A percentile compares a stretch with the other conserved stretches of the same genome.
Conservation (phyloP, 1,140 invertebrate species). For the Drosophila leontia region DNA sequence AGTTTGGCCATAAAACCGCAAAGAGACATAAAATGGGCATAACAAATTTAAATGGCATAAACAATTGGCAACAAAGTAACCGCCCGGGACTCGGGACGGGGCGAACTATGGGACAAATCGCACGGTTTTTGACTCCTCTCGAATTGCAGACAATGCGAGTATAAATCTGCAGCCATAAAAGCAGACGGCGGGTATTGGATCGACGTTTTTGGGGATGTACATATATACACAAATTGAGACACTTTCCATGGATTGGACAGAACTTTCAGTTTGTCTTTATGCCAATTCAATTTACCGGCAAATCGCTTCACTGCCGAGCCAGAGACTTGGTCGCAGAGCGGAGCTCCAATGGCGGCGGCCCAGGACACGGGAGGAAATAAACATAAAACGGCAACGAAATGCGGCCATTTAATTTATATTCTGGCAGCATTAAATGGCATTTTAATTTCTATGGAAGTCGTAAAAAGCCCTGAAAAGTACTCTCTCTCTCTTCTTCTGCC, state of each 20-base stretch:
- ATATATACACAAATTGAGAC: conserved; percentile 37
- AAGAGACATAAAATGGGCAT: conserved; percentile 49
- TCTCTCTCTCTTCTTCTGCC: not conserved
- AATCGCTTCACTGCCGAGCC: conserved; percentile 16
- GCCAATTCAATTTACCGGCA: conserved; percentile 63
- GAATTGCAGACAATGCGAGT: conserved; percentile 21
- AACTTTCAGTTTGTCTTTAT: conserved; percentile 51
- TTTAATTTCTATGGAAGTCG: conserved; percentile 64
- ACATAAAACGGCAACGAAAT: conserved; percentile 50
- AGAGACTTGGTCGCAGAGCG: not conserved
- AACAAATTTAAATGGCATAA: conserved; percentile 61
- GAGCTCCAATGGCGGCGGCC: not conserved
- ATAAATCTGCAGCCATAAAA: conserved; percentile 48
- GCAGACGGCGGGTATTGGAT: conserved; percentile 12
- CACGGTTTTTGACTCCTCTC: conserved; percentile 43
- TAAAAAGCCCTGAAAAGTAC: conserved; percentile 45
- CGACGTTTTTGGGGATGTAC: not conserved
- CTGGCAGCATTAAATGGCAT: conserved; percentile 55
- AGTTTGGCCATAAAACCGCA: conserved; percentile 59
- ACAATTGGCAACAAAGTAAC: conserved; percentile 60
- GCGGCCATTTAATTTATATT: conserved; percentile 60
- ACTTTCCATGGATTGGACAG: conserved; percentile 23
- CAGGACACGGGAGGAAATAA: conserved; percentile 38
- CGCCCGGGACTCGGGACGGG: not conserved
- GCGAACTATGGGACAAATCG: conserved; percentile 47